Evolutionary conservation across 2,888 invertebrate species (phyloP).

Genomic region (Ditylenchus weischeri): DNA sequence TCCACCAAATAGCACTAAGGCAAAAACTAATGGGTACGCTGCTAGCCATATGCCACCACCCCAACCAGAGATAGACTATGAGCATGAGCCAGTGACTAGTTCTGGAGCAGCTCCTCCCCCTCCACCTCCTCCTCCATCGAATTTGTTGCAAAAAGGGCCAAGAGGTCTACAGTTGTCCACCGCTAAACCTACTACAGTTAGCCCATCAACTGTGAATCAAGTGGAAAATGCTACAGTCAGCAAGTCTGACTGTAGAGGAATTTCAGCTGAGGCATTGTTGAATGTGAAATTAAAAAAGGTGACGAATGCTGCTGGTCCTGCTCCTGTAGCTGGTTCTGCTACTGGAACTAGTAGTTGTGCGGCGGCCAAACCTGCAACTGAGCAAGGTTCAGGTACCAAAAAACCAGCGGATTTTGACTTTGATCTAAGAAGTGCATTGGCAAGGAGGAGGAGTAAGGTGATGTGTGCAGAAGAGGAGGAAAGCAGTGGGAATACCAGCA

Average conservation of each 20-base stretch:
- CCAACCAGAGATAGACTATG: slow-evolving; percentile 23
- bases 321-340: too few species aligned
- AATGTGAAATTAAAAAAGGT: slow-evolving; percentile 39
- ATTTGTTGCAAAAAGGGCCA: slow-evolving; percentile 14
- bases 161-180: not conserved
- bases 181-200: slow-evolving; percentile 33
- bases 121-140: slow-evolving; percentile 37
- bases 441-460: slow-evolving; percentile 55
- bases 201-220: slow-evolving; percentile 6
- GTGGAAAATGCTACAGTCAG: not conserved
- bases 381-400: not conserved
- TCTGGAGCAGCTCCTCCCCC: slow-evolving; percentile 38
- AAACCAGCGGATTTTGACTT: slow-evolving; percentile 47
- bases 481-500: not conserved
- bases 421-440: slow-evolving; percentile 56
- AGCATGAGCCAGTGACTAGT: slow-evolving; percentile 3
- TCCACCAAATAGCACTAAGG: slow-evolving; percentile 14
- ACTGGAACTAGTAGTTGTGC: not conserved
- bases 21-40: not conserved
- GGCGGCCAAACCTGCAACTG: slow-evolving; percentile 1
- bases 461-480: slow-evolving; percentile 47
- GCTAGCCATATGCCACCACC: slow-evolving; percentile 58
- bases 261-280: slow-evolving; percentile 39
- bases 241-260: slow-evolving; percentile 36
- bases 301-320: not conserved